These are phyloP conservation scores for Ennomos erosarius DNA, from an alignment of 2,888 invertebrate species.

Conservation along the genomic window DNA sequence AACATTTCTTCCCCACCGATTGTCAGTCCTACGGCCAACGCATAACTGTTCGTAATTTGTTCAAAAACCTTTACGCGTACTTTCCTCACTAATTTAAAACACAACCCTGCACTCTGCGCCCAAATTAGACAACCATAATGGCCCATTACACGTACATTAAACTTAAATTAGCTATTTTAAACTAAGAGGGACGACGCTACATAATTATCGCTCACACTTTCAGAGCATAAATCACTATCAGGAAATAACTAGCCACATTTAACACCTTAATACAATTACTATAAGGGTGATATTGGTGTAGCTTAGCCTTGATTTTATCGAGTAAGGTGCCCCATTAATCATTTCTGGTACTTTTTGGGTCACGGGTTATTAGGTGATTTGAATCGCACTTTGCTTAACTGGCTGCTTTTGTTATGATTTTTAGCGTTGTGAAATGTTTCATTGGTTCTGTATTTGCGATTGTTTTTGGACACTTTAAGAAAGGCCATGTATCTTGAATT, in stretches of 20 bases:
- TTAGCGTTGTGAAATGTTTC: neutral
- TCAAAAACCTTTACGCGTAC: neutral
- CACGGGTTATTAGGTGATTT: slow-evolving; percentile 42
- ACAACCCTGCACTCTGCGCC: slow-evolving; percentile 26
- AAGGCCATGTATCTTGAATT: no score
- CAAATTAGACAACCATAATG: slow-evolving; percentile 29
- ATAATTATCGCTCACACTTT: slow-evolving; percentile 41
- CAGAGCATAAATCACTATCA: slow-evolving; percentile 39
- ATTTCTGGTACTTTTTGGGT: slow-evolving; percentile 41
- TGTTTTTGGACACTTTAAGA: no score
- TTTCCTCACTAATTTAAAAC: slow-evolving; percentile 8
- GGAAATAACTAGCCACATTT: slow-evolving; percentile 24
- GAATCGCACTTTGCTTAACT: slow-evolving; percentile 39
- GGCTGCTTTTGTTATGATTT: slow-evolving; percentile 15
- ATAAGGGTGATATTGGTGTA: slow-evolving; percentile 28
- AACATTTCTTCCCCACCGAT: no score
- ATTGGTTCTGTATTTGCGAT: no score
- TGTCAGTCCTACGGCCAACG: no score
- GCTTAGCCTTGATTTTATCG: slow-evolving; percentile 36
- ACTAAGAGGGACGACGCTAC: slow-evolving; percentile 28
- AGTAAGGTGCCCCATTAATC: slow-evolving; percentile 37
- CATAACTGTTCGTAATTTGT: no score
- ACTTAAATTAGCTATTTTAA: slow-evolving; percentile 34
- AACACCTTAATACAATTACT: slow-evolving; percentile 25
- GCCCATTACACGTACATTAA: slow-evolving; percentile 33